phyloP scores from a whole-genome alignment of 2,113 vertebrate genomes.

The Rhombomys opimus region DNA sequence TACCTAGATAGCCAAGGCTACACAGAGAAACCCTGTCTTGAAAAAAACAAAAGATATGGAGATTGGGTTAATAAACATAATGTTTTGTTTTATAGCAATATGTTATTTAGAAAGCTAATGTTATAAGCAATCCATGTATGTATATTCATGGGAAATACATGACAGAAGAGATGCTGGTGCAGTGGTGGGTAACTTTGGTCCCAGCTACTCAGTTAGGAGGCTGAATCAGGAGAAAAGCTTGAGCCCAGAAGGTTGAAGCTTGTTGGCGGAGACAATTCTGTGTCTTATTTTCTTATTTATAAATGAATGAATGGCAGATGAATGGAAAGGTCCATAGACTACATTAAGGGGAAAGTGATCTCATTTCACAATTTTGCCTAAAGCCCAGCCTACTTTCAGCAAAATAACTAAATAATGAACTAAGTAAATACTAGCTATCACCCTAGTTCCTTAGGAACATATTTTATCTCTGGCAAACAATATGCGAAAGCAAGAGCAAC shows the following conservation, averaged over 20 bases:
- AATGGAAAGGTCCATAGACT: constrained; percentile 30
- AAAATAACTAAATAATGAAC: background rate
- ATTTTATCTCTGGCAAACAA: constrained; percentile 37
- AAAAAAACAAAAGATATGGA: background rate
- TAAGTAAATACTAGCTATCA: constrained; percentile 11
- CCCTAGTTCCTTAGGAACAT: background rate
- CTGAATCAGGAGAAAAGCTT: background rate
- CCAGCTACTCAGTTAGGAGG: background rate
- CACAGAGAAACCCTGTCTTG: background rate
- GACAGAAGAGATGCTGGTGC: background rate
- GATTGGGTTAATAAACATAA: constrained; percentile 26
- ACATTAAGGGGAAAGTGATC: constrained; percentile 42
- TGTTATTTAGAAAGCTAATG: constrained; percentile 50
- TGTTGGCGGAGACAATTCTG: background rate
- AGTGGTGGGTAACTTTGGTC: background rate
- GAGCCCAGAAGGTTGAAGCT: background rate
- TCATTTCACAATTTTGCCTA: constrained; percentile 48
- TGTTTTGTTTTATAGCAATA: constrained; percentile 26
- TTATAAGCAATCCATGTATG: constrained; percentile 17
- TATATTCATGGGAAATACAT: constrained; percentile 31
- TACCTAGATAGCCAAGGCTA: background rate
- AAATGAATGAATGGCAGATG: background rate
- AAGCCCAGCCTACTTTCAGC: background rate
- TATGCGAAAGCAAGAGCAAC: constrained; percentile 11
- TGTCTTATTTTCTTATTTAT: background rate